phyloP scores from a whole-genome alignment of 2,113 vertebrate genomes.

The Pollachius pollachius region DNA sequence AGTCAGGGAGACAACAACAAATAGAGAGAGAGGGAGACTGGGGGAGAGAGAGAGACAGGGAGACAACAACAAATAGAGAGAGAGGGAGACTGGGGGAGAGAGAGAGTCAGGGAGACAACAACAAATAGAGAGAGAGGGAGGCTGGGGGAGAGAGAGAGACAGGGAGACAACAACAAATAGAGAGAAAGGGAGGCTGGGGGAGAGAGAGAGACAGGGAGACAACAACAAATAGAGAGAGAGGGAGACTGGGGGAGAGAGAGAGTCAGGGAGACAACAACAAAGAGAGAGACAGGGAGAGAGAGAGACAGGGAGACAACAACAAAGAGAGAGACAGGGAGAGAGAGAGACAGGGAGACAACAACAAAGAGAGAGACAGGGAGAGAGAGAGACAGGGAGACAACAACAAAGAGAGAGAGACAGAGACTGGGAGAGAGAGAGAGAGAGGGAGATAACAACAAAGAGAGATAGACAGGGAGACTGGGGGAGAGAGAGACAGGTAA shows the following conservation, averaged over 20 bases:
- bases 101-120: neutral
- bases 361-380: neutral
- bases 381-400: neutral
- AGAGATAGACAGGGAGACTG: neutral
- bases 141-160: neutral
- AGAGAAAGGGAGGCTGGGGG: neutral
- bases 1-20: neutral
- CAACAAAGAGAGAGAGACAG: neutral
- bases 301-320: neutral
- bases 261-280: neutral
- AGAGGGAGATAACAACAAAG: neutral
- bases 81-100: neutral
- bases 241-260: neutral
- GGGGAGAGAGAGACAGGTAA: neutral
- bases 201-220: neutral
- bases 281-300: neutral
- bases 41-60: neutral
- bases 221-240: neutral
- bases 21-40: neutral
- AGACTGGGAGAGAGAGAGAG: neutral
- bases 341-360: too few species aligned
- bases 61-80: neutral
- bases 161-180: too few species aligned
- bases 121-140: neutral
- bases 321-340: neutral